A percentile compares a stretch with the other conserved stretches of the same genome.
phyloP scores from a whole-genome alignment of 2,888 invertebrate species.

The Euspilapteryx auroguttella region DNA sequence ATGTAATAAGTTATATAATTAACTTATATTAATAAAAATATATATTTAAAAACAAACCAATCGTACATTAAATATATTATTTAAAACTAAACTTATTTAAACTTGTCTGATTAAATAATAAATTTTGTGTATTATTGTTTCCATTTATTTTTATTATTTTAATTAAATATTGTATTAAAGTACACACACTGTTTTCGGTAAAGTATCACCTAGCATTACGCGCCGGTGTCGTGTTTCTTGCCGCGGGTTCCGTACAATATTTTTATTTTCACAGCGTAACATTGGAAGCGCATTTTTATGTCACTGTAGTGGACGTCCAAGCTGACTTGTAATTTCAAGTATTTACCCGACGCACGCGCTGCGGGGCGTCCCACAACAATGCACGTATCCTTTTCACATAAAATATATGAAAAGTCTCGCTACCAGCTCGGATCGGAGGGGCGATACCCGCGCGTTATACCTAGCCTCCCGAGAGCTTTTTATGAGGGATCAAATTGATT shows the following conservation, averaged over 20 bases:
- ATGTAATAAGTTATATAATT: too few species aligned
- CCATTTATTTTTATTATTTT: conserved; percentile 25
- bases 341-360: conserved; percentile 46
- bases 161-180: conserved; percentile 22
- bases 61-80: too few species aligned
- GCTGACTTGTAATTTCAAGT: conserved; percentile 56
- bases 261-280: too few species aligned
- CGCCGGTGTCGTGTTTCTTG: not conserved
- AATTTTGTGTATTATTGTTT: not conserved
- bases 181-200: too few species aligned
- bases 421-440: conserved; percentile 44
- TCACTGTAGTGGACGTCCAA: conserved; percentile 11
- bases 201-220: too few species aligned
- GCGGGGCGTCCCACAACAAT: conserved; percentile 52
- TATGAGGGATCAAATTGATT: conserved; percentile 61
- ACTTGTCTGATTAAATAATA: too few species aligned
- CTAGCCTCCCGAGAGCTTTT: conserved; percentile 51
- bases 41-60: too few species aligned
- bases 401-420: conserved; percentile 56
- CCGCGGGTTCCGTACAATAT: not conserved
- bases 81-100: too few species aligned
- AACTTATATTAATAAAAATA: too few species aligned
- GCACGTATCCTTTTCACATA: conserved; percentile 59
- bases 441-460: conserved; percentile 45
- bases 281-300: conserved; percentile 54